Base-by-base conservation (phyloP, 2,888 invertebrate genomes). In the Meta bourneti region DNA sequence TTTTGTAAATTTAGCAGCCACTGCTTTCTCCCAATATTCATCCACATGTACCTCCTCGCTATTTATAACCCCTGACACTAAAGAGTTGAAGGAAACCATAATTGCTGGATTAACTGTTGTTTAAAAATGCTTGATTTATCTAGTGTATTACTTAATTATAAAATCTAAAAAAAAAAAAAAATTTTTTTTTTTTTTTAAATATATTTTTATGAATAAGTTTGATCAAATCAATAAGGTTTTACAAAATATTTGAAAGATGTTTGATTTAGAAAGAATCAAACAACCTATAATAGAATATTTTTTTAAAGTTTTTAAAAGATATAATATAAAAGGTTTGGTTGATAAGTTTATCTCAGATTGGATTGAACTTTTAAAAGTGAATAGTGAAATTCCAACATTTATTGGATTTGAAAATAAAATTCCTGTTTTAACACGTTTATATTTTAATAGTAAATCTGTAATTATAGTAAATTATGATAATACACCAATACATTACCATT, bases 81-180 rank as follows among this genome's bases (percentile, higher is more conserved):
- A n/a, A n/a, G n/a, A n/a, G n/a, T n/a, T n/a, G n/a, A n/a, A n/a
- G n/a, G n/a, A n/a, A n/a, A n/a, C n/a, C n/a, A n/a, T n/a, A n/a
- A n/a, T n/a, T n/a, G n/a, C n/a, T n/a, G n/a, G n/a, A n/a, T n/a
- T n/a, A n/a, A n/a, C n/a, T n/a, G n/a, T n/a, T n/a, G n/a, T n/a
- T n/a, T n/a, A n/a, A n/a, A n/a, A n/a, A n/a, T n/a, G n/a, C n/a
- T n/a, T n/a, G n/a, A n/a, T n/a, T n/a, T n/a, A n/a, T n/a, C n/a
- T n/a, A n/a, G n/a, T n/a, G n/a, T n/a, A n/a, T n/a, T n/a, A n/a
- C n/a, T n/a, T n/a, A n/a, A n/a, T n/a, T n/a, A n/a, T n/a, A n/a
- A n/a, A n/a, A n/a, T n/a, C n/a, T n/a, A 34, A 61, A 54, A 80
- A 80, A 61, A 80, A 54, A 79, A 79, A 19, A 54, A 61, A 80